A percentile compares a stretch with the other conserved stretches of the same genome.
These are phyloP conservation scores for Connochaetes taurinus DNA, from an alignment of 2,113 vertebrate species.

Conservation along the genomic window DNA sequence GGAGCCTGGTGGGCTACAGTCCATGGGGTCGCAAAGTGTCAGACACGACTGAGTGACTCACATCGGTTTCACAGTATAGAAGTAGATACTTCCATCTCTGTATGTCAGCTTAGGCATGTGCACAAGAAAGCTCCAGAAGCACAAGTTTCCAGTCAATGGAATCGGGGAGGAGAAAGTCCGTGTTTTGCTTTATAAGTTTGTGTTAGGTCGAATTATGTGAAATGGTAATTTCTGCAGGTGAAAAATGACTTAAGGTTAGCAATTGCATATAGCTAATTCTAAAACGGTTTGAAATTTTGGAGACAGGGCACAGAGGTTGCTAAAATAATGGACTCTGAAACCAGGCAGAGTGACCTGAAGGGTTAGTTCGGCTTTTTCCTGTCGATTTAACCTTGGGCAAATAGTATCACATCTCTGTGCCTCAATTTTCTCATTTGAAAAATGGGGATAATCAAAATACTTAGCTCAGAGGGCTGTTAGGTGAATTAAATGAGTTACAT, in stretches of 20 bases:
- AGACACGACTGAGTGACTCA: background rate
- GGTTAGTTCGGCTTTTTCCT: background rate
- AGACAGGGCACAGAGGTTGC: background rate
- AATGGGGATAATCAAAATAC: background rate
- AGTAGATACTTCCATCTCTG: background rate
- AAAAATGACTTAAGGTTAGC: background rate
- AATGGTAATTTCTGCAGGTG: background rate
- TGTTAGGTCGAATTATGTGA: background rate
- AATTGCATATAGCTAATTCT: background rate
- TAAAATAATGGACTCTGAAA: background rate
- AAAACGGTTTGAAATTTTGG: background rate
- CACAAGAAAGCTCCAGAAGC: background rate
- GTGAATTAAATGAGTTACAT: background rate
- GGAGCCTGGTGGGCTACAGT: background rate
- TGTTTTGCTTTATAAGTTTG: background rate
- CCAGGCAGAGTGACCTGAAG: background rate
- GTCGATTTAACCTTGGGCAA: background rate
- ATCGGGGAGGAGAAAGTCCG: background rate
- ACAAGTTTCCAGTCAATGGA: background rate
- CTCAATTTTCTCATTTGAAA: background rate
- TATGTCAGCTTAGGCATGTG: background rate
- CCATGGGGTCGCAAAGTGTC: background rate
- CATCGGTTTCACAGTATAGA: background rate
- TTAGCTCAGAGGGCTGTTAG: background rate
- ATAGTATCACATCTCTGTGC: background rate